These are phyloP conservation scores for Oreotrochilus melanogaster DNA, from an alignment of 2,113 vertebrate genomes.

Conservation along the genomic window DNA sequence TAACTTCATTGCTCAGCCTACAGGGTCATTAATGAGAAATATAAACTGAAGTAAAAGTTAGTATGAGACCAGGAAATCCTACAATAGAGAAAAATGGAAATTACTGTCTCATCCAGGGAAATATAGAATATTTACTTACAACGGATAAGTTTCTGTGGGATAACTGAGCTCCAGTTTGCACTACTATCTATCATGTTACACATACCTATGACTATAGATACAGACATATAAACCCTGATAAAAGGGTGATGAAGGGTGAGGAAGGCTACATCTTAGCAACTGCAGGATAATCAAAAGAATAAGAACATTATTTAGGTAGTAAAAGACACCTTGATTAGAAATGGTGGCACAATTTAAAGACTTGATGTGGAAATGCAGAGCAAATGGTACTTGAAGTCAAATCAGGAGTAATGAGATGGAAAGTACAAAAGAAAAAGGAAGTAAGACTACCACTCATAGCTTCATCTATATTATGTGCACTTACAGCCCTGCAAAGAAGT, in stretches of 20 bases:
- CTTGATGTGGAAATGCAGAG: background rate
- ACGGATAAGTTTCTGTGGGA: background rate
- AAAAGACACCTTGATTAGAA: background rate
- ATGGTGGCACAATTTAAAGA: background rate
- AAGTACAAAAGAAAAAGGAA: conserved; percentile 2
- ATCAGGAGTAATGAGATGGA: background rate
- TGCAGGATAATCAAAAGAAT: background rate
- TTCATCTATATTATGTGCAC: background rate
- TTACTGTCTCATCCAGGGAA: background rate
- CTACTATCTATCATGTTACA: background rate
- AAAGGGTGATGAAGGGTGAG: background rate
- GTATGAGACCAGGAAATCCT: background rate
- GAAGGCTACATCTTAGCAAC: background rate
- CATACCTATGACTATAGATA: background rate
- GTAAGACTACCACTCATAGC: background rate
- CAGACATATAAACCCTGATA: background rate
- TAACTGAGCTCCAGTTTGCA: background rate
- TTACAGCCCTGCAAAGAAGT: background rate
- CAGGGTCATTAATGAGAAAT: background rate
- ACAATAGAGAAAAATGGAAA: background rate
- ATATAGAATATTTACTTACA: background rate
- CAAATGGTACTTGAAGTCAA: background rate
- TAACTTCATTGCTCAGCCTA: background rate
- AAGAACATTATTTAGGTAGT: background rate
- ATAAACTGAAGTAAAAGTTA: background rate